These are phyloP conservation scores for Sarcophilus harrisii DNA, from an alignment of 2,797 vertebrate genomes.

Conservation along the genomic window DNA sequence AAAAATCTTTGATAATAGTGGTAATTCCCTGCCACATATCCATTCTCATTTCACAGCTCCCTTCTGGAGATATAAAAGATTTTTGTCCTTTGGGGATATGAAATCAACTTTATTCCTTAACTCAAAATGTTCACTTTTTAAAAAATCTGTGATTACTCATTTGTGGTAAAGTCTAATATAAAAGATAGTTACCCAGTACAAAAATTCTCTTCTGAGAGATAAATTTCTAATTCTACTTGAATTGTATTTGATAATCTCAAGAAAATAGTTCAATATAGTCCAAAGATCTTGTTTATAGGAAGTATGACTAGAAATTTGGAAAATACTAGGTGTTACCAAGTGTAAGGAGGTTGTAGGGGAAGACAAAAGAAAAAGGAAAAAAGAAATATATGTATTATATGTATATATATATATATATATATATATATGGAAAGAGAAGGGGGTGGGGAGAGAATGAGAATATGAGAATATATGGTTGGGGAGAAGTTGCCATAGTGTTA, in stretches of 20 bases:
- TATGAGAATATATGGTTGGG: not conserved
- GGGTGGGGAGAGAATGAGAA: too few species aligned
- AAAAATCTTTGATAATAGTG: slow-evolving; percentile 82
- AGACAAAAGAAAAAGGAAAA: not conserved
- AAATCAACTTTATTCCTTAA: slow-evolving; percentile 57
- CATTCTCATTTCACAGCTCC: slow-evolving; percentile 75
- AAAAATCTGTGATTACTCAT: slow-evolving; percentile 45
- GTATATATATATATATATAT: too few species aligned
- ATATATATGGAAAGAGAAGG: too few species aligned
- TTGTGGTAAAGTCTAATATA: slow-evolving; percentile 24
- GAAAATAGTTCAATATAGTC: slow-evolving; percentile 13
- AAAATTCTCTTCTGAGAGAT: not conserved
- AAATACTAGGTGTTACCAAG: not conserved
- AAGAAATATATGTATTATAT: not conserved
- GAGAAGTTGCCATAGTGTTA: not conserved
- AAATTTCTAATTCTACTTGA: slow-evolving; percentile 15
- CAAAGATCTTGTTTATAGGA: slow-evolving; percentile 55
- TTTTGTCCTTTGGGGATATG: slow-evolving; percentile 73
- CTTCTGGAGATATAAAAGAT: slow-evolving; percentile 73
- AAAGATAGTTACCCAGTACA: slow-evolving; percentile 21
- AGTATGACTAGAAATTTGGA: not conserved
- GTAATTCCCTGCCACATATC: slow-evolving; percentile 82
- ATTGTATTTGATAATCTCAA: slow-evolving; percentile 54
- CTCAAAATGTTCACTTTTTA: slow-evolving; percentile 57
- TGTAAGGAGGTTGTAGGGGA: not conserved